These are phyloP conservation scores for Formicarius rufipectus DNA, from an alignment of 2,113 vertebrate genomes.

Conservation along the genomic window DNA sequence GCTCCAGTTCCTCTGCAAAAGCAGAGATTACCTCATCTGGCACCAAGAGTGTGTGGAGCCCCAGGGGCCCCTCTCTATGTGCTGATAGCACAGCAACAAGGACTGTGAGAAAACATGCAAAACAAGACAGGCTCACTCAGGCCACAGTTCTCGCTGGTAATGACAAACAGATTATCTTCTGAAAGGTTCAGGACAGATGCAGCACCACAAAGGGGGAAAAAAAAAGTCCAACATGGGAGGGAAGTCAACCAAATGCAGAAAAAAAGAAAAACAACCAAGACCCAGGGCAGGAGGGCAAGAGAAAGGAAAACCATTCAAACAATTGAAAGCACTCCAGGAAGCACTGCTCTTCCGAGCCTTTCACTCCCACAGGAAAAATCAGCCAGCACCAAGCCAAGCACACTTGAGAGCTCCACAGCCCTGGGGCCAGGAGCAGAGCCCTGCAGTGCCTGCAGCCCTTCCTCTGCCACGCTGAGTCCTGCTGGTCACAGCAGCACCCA, in stretches of 20 bases:
- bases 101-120: background rate
- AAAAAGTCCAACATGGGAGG: background rate
- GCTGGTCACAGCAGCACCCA: background rate
- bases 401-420: background rate
- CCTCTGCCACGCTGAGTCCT: rapidly evolving
- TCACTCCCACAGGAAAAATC: background rate
- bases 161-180: background rate
- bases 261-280: background rate
- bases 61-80: background rate
- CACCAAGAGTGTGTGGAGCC: background rate
- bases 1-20: background rate
- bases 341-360: background rate
- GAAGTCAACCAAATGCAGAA: background rate
- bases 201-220: background rate
- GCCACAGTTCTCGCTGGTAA: background rate
- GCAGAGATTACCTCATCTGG: background rate
- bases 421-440: background rate
- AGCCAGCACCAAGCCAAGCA: background rate
- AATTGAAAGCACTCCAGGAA: background rate
- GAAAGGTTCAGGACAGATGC: background rate
- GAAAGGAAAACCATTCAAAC: background rate
- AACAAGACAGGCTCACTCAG: background rate
- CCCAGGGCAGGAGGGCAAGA: background rate
- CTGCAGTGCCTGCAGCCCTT: background rate
- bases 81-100: background rate